phyloP scores from a whole-genome alignment of 37 sponge, comb jelly and placozoan genomes.

The Petrosia ficiformis region DNA sequence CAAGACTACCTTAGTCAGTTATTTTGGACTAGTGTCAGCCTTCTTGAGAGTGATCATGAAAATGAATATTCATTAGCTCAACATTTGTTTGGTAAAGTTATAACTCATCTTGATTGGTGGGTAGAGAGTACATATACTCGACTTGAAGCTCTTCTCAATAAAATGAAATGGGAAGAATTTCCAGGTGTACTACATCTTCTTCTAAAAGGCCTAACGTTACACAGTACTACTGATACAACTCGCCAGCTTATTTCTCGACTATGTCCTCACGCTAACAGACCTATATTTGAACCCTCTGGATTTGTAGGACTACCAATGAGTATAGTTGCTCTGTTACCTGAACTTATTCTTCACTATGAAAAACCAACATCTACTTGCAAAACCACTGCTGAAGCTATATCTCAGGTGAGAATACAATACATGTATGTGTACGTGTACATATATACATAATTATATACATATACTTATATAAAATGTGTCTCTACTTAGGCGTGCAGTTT shows the following conservation, averaged over 20 bases:
- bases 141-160: slow-evolving; percentile 48
- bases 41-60: slow-evolving; percentile 78
- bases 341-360: slow-evolving; percentile 65
- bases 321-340: slow-evolving; percentile 75
- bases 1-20: slow-evolving; percentile 60
- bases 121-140: slow-evolving; percentile 32
- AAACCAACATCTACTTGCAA: slow-evolving; percentile 58
- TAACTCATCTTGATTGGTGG: slow-evolving; percentile 49
- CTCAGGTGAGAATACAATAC: slow-evolving; percentile 34
- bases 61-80: slow-evolving; percentile 68
- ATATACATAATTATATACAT: slow-evolving; percentile 63
- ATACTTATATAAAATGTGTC: slow-evolving; percentile 6
- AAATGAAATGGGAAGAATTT: slow-evolving; percentile 75
- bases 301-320: slow-evolving; percentile 70
- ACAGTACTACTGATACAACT: slow-evolving; percentile 18
- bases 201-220: slow-evolving; percentile 68
- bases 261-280: slow-evolving; percentile 11
- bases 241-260: slow-evolving; percentile 19
- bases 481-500: slow-evolving; percentile 13
- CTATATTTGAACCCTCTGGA: slow-evolving; percentile 38
- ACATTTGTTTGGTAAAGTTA: slow-evolving; percentile 51
- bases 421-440: slow-evolving; percentile 28
- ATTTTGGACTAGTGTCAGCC: slow-evolving; percentile 73
- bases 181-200: slow-evolving; percentile 79
- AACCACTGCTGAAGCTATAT: slow-evolving; percentile 36